Conservation (phyloP, 2,113 vertebrate species). For the Cardinalis cardinalis region DNA sequence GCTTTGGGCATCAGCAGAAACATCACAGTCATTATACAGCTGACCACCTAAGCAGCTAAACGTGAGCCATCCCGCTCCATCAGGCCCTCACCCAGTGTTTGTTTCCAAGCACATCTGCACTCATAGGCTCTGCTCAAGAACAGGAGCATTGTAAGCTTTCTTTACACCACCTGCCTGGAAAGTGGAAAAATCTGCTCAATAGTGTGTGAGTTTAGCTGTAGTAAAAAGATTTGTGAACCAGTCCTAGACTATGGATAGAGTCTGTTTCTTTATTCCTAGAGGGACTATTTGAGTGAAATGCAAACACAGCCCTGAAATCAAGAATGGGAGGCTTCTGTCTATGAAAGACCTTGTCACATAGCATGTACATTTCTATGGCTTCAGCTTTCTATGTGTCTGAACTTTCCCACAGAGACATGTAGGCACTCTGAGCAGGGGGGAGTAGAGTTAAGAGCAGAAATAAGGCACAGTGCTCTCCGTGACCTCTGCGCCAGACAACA, state of each 20-base stretch:
- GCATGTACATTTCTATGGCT: neutral
- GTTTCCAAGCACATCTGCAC: neutral
- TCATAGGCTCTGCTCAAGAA: fast-evolving
- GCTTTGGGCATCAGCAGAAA: neutral
- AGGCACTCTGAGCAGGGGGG: neutral
- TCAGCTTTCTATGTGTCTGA: neutral
- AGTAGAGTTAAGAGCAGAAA: neutral
- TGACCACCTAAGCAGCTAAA: neutral
- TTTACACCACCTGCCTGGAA: neutral
- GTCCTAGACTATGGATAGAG: neutral
- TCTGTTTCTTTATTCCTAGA: neutral
- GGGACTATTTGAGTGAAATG: neutral
- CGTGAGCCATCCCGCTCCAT: neutral
- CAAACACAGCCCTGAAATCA: neutral
- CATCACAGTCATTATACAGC: neutral
- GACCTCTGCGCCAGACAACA: fast-evolving
- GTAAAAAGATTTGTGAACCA: neutral
- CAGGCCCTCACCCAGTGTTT: neutral
- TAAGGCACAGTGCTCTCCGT: fast-evolving
- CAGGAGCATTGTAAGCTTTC: neutral
- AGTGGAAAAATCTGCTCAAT: neutral
- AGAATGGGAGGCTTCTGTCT: neutral
- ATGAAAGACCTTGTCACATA: neutral
- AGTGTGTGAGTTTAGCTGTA: neutral
- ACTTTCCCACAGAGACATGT: neutral